phyloP scores from a whole-genome alignment of 2,888 invertebrate species.

The Podabrus alpinus region DNA sequence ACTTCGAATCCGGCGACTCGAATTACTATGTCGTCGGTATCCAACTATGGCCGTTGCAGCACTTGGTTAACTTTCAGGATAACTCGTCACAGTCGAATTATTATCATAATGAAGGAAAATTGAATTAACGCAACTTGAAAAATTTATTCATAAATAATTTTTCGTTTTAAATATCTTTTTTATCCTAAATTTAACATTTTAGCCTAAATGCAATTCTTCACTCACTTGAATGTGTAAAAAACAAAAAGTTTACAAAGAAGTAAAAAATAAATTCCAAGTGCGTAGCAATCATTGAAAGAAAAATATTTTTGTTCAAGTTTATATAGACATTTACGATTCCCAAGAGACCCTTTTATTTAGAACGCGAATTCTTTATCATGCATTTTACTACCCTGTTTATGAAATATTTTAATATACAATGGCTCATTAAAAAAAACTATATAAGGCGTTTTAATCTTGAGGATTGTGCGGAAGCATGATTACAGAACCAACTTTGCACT shows the following conservation, averaged over 20 bases:
- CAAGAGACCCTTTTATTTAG: slow-evolving; percentile 16
- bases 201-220: background rate
- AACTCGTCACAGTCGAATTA: too few relatives aligned
- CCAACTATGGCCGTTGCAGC: background rate
- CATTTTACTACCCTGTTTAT: slow-evolving; percentile 11
- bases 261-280: slow-evolving; percentile 14
- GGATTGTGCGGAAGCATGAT: background rate
- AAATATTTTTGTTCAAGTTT: slow-evolving; percentile 19
- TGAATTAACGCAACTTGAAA: background rate
- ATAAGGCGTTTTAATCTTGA: background rate
- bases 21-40: background rate
- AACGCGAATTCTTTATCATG: slow-evolving; percentile 9
- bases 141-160: background rate
- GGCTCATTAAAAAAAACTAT: background rate
- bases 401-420: background rate
- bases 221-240: background rate
- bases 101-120: background rate
- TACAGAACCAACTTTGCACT: background rate
- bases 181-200: background rate
- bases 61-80: too few relatives aligned
- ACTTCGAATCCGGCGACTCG: background rate
- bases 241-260: slow-evolving; percentile 2
- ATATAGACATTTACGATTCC: slow-evolving; percentile 20
- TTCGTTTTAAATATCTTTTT: background rate
- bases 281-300: slow-evolving; percentile 14